These are phyloP conservation scores for Oryctolagus cuniculus DNA, from an alignment of 2,113 vertebrate species.

Conservation along the genomic window mOryCun1.1 NC_091440.1:116986501-116987000, in stretches of 20 bases:
- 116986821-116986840: conserved; percentile 21
- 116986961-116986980: neutral
- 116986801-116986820: conserved; percentile 16
- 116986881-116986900: neutral
- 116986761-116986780: neutral
- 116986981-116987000: neutral
- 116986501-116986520: neutral
- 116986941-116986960: neutral
- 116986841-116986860: neutral
- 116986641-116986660: neutral
- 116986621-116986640: neutral
- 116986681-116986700: neutral
- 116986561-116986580: neutral
- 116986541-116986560: neutral
- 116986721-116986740: neutral
- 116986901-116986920: neutral
- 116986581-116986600: neutral
- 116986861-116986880: neutral
- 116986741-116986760: conserved; percentile 30
- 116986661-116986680: conserved; percentile 22
- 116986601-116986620: neutral
- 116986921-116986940: neutral
- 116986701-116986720: neutral
- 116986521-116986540: neutral
- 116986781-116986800: neutral